A percentile compares a stretch with the other conserved stretches of the same genome.
phyloP scores from a whole-genome alignment of 2,797 vertebrate genomes.

The Eulemur rubriventer region DNA sequence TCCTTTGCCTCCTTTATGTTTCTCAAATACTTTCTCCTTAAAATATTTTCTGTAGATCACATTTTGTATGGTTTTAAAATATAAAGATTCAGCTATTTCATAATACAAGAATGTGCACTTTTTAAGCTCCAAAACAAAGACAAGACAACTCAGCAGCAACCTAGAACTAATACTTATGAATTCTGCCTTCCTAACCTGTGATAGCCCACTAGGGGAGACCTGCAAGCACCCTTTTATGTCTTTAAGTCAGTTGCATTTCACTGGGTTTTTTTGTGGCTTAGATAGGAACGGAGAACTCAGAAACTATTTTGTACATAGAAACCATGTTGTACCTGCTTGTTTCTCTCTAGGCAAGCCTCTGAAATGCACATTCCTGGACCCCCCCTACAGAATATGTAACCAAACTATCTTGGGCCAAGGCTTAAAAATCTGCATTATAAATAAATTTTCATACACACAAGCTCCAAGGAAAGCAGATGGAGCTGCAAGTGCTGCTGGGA shows the following conservation, averaged over 20 bases:
- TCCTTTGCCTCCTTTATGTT: background rate
- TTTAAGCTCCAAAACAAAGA: background rate
- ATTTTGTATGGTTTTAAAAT: background rate
- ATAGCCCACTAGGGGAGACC: background rate
- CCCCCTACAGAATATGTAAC: background rate
- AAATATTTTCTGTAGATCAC: background rate
- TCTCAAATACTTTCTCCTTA: background rate
- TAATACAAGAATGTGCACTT: background rate
- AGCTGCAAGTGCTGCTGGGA: background rate
- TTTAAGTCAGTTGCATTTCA: background rate
- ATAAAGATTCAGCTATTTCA: background rate
- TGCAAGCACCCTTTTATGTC: background rate
- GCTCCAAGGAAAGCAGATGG: background rate
- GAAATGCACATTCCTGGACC: background rate
- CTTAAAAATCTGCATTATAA: background rate
- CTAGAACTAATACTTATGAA: background rate
- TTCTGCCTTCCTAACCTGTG: background rate
- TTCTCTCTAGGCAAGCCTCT: background rate
- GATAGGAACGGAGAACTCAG: background rate
- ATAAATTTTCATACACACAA: background rate
- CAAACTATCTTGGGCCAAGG: background rate
- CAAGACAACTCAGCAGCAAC: background rate
- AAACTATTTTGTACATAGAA: background rate
- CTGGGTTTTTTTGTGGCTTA: background rate
- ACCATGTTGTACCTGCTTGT: background rate